These are phyloP conservation scores for Galaxias olidus DNA, from an alignment of 2,797 vertebrate genomes.

Conservation along the genomic window DNA sequence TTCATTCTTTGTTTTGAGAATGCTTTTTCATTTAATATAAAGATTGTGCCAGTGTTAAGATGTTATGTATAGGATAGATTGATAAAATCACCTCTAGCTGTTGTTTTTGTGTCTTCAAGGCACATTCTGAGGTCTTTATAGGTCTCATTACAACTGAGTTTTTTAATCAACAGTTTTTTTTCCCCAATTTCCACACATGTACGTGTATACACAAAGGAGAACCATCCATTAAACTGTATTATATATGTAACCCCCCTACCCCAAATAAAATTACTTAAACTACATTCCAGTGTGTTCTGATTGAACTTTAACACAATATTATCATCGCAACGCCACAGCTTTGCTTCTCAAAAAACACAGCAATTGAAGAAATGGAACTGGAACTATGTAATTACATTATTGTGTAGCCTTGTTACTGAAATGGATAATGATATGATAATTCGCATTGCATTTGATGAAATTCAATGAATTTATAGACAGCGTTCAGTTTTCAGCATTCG, in stretches of 20 bases:
- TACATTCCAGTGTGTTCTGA: constrained; percentile 61
- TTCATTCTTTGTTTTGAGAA: constrained; percentile 14
- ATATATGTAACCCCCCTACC: constrained; percentile 46
- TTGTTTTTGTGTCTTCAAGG: constrained; percentile 72
- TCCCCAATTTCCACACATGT: constrained; percentile 50
- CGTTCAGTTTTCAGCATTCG: too few species aligned
- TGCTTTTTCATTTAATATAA: constrained; percentile 2
- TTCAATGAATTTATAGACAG: not conserved
- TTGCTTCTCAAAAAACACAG: constrained; percentile 20
- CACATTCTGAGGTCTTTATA: constrained; percentile 74
- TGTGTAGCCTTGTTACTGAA: not conserved
- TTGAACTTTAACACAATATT: constrained; percentile 46
- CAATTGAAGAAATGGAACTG: constrained; percentile 1
- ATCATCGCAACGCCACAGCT: constrained; percentile 34
- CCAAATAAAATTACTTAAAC: constrained; percentile 31
- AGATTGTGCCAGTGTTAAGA: constrained; percentile 28
- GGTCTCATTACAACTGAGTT: constrained; percentile 54
- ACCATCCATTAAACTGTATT: constrained; percentile 49
- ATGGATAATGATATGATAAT: not conserved
- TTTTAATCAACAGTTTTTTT: constrained; percentile 55
- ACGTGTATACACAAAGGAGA: constrained; percentile 61
- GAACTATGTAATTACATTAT: not conserved
- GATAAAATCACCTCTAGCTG: too few species aligned
- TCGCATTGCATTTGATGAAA: not conserved
- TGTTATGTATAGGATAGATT: constrained; percentile 35